phyloP scores from a whole-genome alignment of 2,113 vertebrate genomes.

The Mixornis gularis region DNA sequence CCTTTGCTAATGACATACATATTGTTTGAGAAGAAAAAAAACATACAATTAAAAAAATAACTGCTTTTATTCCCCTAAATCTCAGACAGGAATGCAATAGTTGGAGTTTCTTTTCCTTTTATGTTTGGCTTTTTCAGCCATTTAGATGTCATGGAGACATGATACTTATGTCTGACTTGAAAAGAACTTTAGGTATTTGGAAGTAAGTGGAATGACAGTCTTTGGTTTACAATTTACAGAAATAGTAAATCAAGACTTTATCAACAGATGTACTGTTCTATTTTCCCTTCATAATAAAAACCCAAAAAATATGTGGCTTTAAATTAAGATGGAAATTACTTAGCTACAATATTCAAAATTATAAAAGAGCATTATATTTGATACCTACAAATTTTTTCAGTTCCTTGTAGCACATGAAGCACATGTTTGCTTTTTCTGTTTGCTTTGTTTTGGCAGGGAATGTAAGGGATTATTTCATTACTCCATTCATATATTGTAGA shows the following conservation, averaged over 20 bases:
- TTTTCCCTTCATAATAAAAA: background rate
- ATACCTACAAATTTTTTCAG: background rate
- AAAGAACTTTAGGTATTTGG: background rate
- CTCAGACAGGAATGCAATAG: background rate
- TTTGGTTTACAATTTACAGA: background rate
- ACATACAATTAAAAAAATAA: background rate
- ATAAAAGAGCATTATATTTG: background rate
- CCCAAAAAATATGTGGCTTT: background rate
- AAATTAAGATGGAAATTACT: background rate
- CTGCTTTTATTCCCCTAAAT: background rate
- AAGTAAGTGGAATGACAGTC: background rate
- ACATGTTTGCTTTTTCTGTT: background rate
- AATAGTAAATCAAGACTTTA: slow-evolving; percentile 35
- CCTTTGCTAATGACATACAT: background rate
- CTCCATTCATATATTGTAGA: background rate
- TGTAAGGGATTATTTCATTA: background rate
- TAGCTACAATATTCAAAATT: background rate
- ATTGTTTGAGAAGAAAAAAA: background rate
- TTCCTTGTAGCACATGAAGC: background rate
- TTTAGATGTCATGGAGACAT: background rate
- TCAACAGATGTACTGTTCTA: background rate
- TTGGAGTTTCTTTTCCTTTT: background rate
- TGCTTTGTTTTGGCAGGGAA: background rate
- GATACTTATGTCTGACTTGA: background rate
- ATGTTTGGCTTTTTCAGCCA: background rate